Evolutionary conservation across 53 echinoderm and acorn worm genomes (phyloP).

Genomic region (Luidia sarsii): DNA sequence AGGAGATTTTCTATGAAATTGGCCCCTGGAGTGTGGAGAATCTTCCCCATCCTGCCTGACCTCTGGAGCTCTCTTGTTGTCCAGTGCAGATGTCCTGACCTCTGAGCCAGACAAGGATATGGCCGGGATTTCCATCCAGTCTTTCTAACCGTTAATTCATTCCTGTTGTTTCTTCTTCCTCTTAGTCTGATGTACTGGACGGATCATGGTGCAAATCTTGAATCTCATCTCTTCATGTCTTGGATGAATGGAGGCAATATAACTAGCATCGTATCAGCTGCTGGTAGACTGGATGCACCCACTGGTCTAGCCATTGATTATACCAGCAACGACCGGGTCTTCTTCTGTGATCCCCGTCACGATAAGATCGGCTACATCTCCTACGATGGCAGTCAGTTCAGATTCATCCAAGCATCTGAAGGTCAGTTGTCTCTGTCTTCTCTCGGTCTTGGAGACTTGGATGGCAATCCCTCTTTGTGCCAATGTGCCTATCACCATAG

Average conservation of each 20-base stretch:
- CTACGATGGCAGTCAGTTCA: slow-evolving; percentile 70
- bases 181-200: slow-evolving; percentile 88
- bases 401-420: not conserved
- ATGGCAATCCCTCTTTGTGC: too few species aligned
- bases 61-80: too few species aligned
- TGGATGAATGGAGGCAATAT: slow-evolving; percentile 89
- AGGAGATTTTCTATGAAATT: too few species aligned
- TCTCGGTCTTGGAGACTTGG: too few species aligned
- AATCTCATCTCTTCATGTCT: slow-evolving; percentile 66
- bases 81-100: too few species aligned
- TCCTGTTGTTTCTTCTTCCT: too few species aligned
- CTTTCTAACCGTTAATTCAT: too few species aligned
- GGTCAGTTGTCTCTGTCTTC: not conserved
- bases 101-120: too few species aligned
- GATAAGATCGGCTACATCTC: slow-evolving; percentile 78
- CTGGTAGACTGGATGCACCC: slow-evolving; percentile 63
- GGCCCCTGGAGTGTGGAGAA: too few species aligned
- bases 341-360: slow-evolving; percentile 71
- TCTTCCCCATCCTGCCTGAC: too few species aligned
- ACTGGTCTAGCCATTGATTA: slow-evolving; percentile 90
- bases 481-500: too few species aligned
- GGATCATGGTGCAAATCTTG: slow-evolving; percentile 52
- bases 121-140: too few species aligned
- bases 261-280: not conserved
- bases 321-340: slow-evolving; percentile 65